phyloP scores from a whole-genome alignment of 2,113 vertebrate species.

The Struthidea cinerea region DNA sequence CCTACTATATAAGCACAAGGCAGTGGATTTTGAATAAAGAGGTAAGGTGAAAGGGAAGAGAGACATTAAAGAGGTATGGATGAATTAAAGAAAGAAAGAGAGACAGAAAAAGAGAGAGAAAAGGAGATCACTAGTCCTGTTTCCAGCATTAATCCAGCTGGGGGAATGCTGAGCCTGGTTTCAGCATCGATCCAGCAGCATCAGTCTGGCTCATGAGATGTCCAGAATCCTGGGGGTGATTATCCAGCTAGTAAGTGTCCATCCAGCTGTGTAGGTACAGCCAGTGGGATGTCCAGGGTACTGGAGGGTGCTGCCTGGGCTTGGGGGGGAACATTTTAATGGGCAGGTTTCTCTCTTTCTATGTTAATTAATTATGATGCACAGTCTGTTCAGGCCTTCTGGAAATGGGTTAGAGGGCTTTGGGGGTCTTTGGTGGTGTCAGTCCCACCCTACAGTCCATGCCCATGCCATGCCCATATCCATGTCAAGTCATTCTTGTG shows the following conservation, averaged over 20 bases:
- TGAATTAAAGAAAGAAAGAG: background rate
- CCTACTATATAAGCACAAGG: background rate
- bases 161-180: background rate
- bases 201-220: background rate
- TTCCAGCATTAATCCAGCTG: background rate
- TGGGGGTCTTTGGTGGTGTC: background rate
- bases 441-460: background rate
- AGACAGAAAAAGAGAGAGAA: background rate
- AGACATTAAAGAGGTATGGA: background rate
- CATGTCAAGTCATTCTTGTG: background rate
- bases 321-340: background rate
- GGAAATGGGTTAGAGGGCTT: background rate
- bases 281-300: background rate
- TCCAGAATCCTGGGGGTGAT: background rate
- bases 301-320: background rate
- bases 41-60: background rate
- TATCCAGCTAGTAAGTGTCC: background rate
- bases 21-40: background rate
- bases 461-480: background rate
- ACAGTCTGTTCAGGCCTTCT: background rate
- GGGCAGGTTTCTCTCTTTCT: background rate
- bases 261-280: rapidly evolving
- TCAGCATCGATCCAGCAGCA: background rate
- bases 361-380: background rate
- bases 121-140: background rate